phyloP scores from a whole-genome alignment of 2,888 invertebrate genomes.

The Sisyra terminalis region DNA sequence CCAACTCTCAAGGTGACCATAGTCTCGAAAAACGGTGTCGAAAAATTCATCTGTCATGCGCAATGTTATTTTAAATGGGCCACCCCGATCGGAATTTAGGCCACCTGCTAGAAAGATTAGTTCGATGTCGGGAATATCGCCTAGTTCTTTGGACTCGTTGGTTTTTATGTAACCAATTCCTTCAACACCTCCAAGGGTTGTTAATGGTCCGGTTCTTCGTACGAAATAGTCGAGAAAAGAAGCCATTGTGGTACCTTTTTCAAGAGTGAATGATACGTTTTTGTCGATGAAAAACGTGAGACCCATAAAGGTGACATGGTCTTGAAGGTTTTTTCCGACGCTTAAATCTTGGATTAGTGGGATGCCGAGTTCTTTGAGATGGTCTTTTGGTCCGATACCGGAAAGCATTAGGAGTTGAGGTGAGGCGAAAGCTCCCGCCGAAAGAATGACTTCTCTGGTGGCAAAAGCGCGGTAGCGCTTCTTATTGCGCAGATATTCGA shows the following conservation, averaged over 20 bases:
- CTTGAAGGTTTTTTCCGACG: slow-evolving; percentile 50
- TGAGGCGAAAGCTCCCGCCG: slow-evolving; percentile 57
- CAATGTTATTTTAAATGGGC: not conserved
- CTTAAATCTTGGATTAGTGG: slow-evolving; percentile 40
- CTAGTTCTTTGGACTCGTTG: slow-evolving; percentile 28
- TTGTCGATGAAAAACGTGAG: slow-evolving; percentile 35
- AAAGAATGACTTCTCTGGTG: slow-evolving; percentile 36
- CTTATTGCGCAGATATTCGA: slow-evolving; percentile 22
- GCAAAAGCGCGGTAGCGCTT: slow-evolving; percentile 21
- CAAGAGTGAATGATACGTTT: slow-evolving; percentile 17
- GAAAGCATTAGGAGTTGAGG: slow-evolving; percentile 58
- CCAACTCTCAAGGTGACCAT: slow-evolving; percentile 26
- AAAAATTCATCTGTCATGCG: slow-evolving; percentile 3
- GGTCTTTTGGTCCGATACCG: slow-evolving; percentile 44
- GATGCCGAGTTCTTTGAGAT: slow-evolving; percentile 38
- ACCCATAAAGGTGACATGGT: slow-evolving; percentile 45
- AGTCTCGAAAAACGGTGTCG: slow-evolving; percentile 17
- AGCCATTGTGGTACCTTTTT: slow-evolving; percentile 22
- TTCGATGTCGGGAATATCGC: slow-evolving; percentile 39
- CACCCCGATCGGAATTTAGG: slow-evolving; percentile 34
- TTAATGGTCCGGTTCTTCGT: slow-evolving; percentile 25
- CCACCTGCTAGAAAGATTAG: slow-evolving; percentile 37
- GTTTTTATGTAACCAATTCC: slow-evolving; percentile 41
- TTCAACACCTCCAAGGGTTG: slow-evolving; percentile 38
- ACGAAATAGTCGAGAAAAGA: slow-evolving; percentile 21